Evolutionary conservation across 2,113 vertebrate genomes (phyloP).

Genomic region (Xenopus laevis): DNA sequence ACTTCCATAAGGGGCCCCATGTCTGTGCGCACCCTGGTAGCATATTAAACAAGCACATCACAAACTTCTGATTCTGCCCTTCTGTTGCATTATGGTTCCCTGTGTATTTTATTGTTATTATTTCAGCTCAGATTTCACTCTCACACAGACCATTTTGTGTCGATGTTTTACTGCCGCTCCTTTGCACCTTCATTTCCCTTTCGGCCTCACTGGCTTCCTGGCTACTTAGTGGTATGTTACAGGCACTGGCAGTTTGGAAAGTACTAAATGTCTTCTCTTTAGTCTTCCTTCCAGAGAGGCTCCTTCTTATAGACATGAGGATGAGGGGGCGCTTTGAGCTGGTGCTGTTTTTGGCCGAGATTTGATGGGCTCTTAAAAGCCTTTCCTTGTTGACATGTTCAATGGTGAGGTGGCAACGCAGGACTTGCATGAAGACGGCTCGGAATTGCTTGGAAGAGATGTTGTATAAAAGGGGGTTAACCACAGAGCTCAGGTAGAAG

Average conservation of each 20-base stretch:
- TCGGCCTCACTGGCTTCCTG: too few species aligned
- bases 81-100: constrained; percentile 7
- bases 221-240: not conserved
- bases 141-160: constrained; percentile 55
- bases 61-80: not conserved
- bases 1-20: constrained; percentile 25
- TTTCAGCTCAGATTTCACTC: constrained; percentile 56
- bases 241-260: constrained; percentile 43
- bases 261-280: constrained; percentile 56
- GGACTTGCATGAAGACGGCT: constrained; percentile 77
- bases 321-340: constrained; percentile 55
- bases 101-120: not conserved
- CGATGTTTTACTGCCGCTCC: not conserved
- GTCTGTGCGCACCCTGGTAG: not conserved
- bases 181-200: not conserved
- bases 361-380: constrained; percentile 41
- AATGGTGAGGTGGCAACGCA: constrained; percentile 75
- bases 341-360: constrained; percentile 13
- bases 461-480: constrained; percentile 93
- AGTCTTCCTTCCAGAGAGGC: constrained; percentile 23
- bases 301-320: constrained; percentile 50
- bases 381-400: constrained; percentile 73
- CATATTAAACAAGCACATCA: constrained; percentile 32
- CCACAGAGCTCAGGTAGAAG: constrained; percentile 92
- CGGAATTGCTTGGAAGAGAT: constrained; percentile 89